A percentile compares a stretch with the other conserved stretches of the same genome.
Conservation (phyloP, 2,888 invertebrate genomes). For the Cantharis lateralis region DNA sequence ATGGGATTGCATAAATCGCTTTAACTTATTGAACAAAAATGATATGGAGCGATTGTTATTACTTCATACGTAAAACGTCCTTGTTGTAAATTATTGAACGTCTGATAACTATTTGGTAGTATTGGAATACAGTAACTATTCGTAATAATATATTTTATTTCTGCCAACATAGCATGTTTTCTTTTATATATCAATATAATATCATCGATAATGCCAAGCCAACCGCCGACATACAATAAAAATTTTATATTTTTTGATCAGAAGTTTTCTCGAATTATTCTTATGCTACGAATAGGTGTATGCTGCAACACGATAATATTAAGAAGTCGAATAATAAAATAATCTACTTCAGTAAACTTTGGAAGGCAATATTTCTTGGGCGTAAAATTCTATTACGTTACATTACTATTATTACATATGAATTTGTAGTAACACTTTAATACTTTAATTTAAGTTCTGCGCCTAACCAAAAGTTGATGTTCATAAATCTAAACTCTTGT, state of each 20-base stretch:
- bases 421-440: neutral
- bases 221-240: neutral
- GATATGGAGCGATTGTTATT: neutral
- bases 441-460: conserved; percentile 15
- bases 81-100: neutral
- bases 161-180: neutral
- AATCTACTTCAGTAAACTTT: neutral
- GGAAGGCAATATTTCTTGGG: neutral
- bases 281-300: neutral
- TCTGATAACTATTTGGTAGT: too few relatives aligned
- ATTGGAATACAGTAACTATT: neutral
- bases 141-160: neutral
- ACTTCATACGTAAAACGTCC: neutral
- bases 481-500: conserved; percentile 16
- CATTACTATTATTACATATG: conserved; percentile 13
- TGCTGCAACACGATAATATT: neutral
- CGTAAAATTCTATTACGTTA: conserved; percentile 4
- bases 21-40: neutral
- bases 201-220: neutral
- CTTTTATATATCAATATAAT: neutral
- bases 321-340: neutral
- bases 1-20: neutral
- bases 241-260: neutral
- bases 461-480: conserved; percentile 4
- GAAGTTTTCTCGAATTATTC: neutral